Conservation (phyloP, 2,797 vertebrate species). For the Silurus aristotelis region DNA sequence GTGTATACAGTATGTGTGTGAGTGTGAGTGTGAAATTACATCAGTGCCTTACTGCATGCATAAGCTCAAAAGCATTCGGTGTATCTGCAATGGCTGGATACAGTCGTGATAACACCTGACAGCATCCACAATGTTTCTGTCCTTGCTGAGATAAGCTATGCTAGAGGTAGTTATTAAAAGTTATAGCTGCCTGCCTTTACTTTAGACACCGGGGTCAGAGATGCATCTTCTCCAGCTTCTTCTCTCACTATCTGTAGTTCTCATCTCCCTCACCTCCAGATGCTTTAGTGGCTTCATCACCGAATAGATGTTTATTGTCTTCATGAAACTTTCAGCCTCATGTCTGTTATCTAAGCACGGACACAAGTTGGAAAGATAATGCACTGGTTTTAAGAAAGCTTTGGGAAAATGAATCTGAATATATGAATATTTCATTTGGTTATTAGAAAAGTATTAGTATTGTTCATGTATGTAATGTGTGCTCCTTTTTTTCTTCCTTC, state of each 20-base stretch:
- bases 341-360: slow-evolving; percentile 44
- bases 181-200: slow-evolving; percentile 55
- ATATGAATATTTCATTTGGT: neutral
- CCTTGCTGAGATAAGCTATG: slow-evolving; percentile 62
- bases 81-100: slow-evolving; percentile 48
- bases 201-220: slow-evolving; percentile 40
- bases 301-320: slow-evolving; percentile 54
- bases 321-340: slow-evolving; percentile 56
- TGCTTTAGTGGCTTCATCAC: slow-evolving; percentile 29
- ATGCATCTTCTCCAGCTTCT: slow-evolving; percentile 24
- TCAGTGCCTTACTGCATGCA: neutral
- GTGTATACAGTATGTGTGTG: no score
- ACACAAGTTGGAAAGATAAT: neutral
- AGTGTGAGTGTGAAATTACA: slow-evolving; percentile 4
- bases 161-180: slow-evolving; percentile 68
- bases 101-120: slow-evolving; percentile 65
- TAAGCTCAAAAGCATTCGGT: neutral
- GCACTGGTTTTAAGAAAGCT: neutral
- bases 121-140: slow-evolving; percentile 62
- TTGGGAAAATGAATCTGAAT: neutral
- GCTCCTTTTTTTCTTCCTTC: neutral
- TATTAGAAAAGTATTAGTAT: neutral
- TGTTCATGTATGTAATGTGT: neutral
- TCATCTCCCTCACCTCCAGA: slow-evolving; percentile 29
- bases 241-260: slow-evolving; percentile 12